Conservation (phyloP, 2,888 invertebrate species). For the Loripinus fragilis region DNA sequence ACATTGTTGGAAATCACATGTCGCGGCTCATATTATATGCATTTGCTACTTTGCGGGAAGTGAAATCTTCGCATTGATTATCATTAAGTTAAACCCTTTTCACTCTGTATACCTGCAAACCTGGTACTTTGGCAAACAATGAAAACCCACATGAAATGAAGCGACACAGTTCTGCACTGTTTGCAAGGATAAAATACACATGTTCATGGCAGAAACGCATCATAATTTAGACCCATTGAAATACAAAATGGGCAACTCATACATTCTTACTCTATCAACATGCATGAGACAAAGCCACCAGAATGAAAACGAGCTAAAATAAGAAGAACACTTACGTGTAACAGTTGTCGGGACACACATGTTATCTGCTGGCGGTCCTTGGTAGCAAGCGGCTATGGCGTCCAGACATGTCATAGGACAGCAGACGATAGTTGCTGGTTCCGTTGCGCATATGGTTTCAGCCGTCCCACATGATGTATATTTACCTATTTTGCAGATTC, state of each 20-base stretch:
- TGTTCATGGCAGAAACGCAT: too few relatives aligned
- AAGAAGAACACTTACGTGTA: background rate
- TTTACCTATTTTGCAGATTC: background rate
- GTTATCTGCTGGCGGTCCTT: background rate
- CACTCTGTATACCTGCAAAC: too few relatives aligned
- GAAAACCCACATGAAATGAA: too few relatives aligned
- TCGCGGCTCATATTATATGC: too few relatives aligned
- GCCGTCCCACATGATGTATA: background rate
- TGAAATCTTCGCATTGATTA: too few relatives aligned
- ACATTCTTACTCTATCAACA: background rate
- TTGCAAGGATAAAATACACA: too few relatives aligned
- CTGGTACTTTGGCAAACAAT: too few relatives aligned
- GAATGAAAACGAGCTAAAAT: background rate
- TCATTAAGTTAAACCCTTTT: too few relatives aligned
- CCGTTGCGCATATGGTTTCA: background rate
- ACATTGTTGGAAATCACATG: too few relatives aligned
- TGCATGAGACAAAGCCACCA: background rate
- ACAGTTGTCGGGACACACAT: conserved; percentile 1
- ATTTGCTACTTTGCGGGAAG: too few relatives aligned
- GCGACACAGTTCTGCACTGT: too few relatives aligned
- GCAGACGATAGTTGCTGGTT: background rate
- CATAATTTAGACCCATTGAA: background rate
- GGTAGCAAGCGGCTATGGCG: background rate
- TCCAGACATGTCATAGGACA: background rate
- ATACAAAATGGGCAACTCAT: background rate